Conservation (phyloP, 2,797 vertebrate genomes). For the Hephaestus fuliginosus region DNA sequence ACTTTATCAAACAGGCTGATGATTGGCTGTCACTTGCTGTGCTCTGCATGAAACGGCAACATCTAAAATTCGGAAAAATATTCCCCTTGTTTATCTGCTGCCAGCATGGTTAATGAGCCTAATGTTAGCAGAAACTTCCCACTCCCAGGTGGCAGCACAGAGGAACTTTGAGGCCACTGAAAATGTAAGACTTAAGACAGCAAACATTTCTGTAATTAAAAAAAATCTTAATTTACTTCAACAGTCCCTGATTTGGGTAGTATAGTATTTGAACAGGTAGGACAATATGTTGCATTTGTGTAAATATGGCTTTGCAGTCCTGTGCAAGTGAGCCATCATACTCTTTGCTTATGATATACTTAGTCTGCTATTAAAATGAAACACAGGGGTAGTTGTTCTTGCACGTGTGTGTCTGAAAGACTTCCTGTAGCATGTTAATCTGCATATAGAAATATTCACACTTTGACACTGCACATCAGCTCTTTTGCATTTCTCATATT, state of each 20-base stretch:
- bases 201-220: neutral
- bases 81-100: constrained; percentile 31
- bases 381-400: neutral
- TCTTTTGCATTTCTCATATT: constrained; percentile 3
- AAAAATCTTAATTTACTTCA: neutral
- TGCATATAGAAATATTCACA: neutral
- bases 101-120: constrained; percentile 44
- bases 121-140: constrained; percentile 27
- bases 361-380: constrained; percentile 15
- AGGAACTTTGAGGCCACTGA: neutral
- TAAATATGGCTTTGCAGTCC: neutral
- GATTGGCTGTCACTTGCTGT: constrained; percentile 25
- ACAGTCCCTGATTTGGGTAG: neutral
- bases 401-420: neutral
- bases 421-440: neutral
- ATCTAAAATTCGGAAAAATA: constrained; percentile 24
- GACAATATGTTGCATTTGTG: neutral
- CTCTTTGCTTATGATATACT: neutral
- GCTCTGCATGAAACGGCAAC: constrained; percentile 3
- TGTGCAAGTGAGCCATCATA: neutral
- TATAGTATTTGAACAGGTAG: neutral
- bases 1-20: constrained; percentile 36
- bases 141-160: constrained; percentile 6
- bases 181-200: neutral
- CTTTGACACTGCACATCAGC: neutral